A percentile compares a stretch with the other conserved stretches of the same genome.
These are phyloP conservation scores for Glaucopsyche alexis DNA, from an alignment of 2,888 invertebrate species.

Conservation along the genomic window DNA sequence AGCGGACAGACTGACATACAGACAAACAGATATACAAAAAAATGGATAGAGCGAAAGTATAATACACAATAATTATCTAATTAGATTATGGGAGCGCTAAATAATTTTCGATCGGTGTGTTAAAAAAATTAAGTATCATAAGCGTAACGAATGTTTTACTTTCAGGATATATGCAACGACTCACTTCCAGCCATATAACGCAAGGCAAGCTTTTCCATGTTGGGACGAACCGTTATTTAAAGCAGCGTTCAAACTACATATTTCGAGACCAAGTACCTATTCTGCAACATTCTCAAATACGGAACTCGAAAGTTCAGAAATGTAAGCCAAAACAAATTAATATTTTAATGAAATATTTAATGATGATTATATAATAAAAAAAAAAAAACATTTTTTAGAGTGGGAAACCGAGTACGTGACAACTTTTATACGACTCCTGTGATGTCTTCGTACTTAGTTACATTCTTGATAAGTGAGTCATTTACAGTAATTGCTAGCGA, in stretches of 20 bases:
- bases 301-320: constrained; percentile 52
- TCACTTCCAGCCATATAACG: constrained; percentile 89
- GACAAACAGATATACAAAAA: too few species aligned
- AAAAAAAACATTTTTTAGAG: constrained; percentile 42
- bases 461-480: constrained; percentile 84
- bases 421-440: constrained; percentile 77
- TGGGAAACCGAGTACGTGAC: constrained; percentile 47
- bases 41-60: too few species aligned
- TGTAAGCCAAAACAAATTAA: constrained; percentile 47
- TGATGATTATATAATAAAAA: neutral
- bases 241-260: constrained; percentile 84
- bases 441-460: constrained; percentile 93
- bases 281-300: constrained; percentile 81
- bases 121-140: too few species aligned
- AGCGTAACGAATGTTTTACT: too few species aligned
- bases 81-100: too few species aligned
- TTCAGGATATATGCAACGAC: constrained; percentile 79
- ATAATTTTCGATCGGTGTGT: too few species aligned
- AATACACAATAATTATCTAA: too few species aligned
- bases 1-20: too few species aligned
- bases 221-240: constrained; percentile 93
- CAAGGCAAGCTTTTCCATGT: constrained; percentile 91
- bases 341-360: too few species aligned
- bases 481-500: constrained; percentile 65
- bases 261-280: constrained; percentile 78